Evolutionary conservation across 2,888 invertebrate genomes (phyloP), one percentile per base, ranked within the genome.

Genomic region (Isoperla grammatica): DNA sequence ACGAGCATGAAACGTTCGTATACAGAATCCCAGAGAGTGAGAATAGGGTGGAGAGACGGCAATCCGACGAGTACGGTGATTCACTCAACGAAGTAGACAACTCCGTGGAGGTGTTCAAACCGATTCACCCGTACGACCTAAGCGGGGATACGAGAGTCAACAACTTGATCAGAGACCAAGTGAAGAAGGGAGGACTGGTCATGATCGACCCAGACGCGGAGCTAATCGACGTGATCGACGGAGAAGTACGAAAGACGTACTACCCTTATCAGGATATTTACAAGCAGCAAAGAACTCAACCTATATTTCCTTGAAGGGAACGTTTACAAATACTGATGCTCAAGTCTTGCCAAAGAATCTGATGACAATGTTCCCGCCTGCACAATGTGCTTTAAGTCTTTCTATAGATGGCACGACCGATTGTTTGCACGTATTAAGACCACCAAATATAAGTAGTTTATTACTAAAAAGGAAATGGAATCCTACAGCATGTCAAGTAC

Each of bases 161-260:
- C 39, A 15, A 60, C 15, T 15, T 59, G 15, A 22, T 43, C 23
- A 23, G 37, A 12, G 59, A 57, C 23, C 45, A 56, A 12, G 42
- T 19, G 2, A 56, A 60, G 42, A 15, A 13, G 23, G 53, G 53
- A n/a, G 54, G 54, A 22, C 42, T 60, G 15, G 48, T 60, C 12
- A 57, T 60, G 60, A 49, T 60, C 23, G 49, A 56, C 22, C 56
- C 56, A 2, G 49, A 60, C 22, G 60, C 56, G 19, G 60, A 60
- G 17, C 13, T 60, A 42, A 48, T 60, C 23, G 56, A 56, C 13
- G 60, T 57, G 1, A 12, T 20, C 2, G 22, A 57, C 9, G 56
- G 48, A 2, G 8, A 39, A 20, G 56, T 45, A 17, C 37, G 39
- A 4, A 29, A 29, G 29, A 29, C 29, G 8, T 29, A 29, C 29